A percentile compares a stretch with the other conserved stretches of the same genome.
phyloP scores from a whole-genome alignment of 2,797 vertebrate species.

The Danio tinwini region DNA sequence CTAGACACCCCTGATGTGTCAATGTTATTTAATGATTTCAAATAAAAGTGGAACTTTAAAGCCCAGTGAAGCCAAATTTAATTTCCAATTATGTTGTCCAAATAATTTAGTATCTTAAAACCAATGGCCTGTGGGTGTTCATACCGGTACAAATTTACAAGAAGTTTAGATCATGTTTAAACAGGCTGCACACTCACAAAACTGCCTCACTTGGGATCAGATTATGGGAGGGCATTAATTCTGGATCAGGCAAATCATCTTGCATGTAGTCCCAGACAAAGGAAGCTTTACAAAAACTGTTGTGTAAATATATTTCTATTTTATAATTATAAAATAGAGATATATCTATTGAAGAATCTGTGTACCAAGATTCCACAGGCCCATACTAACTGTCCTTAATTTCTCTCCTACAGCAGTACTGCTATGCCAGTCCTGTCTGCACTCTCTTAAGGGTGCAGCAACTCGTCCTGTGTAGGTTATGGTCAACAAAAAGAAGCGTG shows the following conservation, averaged over 20 bases:
- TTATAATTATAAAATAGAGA: slow-evolving; percentile 83
- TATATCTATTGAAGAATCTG: slow-evolving; percentile 84
- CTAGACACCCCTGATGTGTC: slow-evolving; percentile 7
- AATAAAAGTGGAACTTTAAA: slow-evolving; percentile 14
- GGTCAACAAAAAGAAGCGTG: slow-evolving; percentile 92
- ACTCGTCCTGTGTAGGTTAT: slow-evolving; percentile 99
- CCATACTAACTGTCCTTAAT: slow-evolving; percentile 99
- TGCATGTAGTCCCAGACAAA: slow-evolving; percentile 79
- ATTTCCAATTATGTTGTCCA: slow-evolving; percentile 7
- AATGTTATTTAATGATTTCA: not conserved
- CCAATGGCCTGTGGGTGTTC: slow-evolving; percentile 4
- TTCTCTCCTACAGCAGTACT: slow-evolving; percentile 99
- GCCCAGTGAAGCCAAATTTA: not conserved
- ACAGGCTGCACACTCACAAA: slow-evolving; percentile 48
- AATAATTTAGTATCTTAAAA: not conserved
- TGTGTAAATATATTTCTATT: slow-evolving; percentile 86
- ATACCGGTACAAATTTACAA: not conserved
- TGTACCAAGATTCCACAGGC: slow-evolving; percentile 99
- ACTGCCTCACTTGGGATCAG: slow-evolving; percentile 41
- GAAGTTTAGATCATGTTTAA: not conserved
- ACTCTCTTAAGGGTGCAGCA: slow-evolving; percentile 99
- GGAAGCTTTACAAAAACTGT: slow-evolving; percentile 87
- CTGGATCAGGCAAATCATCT: slow-evolving; percentile 59
- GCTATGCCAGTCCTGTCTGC: slow-evolving; percentile 99
- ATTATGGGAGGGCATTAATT: slow-evolving; percentile 58